These are phyloP conservation scores for Heteronetta atricapilla DNA, from an alignment of 2,113 vertebrate genomes.

Conservation along the genomic window DNA sequence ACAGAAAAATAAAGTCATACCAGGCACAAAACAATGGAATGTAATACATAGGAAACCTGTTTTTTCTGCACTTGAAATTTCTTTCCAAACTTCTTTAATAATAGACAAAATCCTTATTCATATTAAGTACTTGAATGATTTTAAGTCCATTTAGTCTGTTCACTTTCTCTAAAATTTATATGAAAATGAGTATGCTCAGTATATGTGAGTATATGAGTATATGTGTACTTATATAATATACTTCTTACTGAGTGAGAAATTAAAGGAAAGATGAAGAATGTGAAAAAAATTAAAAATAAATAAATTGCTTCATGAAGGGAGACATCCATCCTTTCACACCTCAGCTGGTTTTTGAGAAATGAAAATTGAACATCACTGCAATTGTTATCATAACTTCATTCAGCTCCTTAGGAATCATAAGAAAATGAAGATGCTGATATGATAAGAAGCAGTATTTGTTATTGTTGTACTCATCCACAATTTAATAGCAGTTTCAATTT, in stretches of 20 bases:
- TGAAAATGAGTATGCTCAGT: not conserved
- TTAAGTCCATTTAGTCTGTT: not conserved
- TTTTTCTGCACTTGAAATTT: not conserved
- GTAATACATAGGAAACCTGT: fast-evolving
- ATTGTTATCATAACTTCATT: conserved; percentile 37
- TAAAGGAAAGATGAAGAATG: not conserved
- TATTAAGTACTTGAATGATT: not conserved
- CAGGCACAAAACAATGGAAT: not conserved
- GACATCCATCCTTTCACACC: not conserved
- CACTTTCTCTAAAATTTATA: not conserved
- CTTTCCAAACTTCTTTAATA: not conserved
- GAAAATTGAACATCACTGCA: not conserved
- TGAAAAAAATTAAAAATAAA: not conserved
- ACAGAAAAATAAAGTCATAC: not conserved
- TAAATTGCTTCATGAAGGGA: not conserved
- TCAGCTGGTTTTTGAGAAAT: not conserved
- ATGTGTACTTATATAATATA: too few species aligned
- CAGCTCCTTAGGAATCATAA: conserved; percentile 15
- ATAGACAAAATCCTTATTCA: not conserved
- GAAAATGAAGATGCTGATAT: conserved; percentile 31
- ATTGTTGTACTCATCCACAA: not conserved
- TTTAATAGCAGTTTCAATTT: conserved; percentile 2
- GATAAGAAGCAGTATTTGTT: conserved; percentile 7
- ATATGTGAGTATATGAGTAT: too few species aligned
- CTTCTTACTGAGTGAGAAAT: not conserved